A percentile compares a stretch with the other conserved stretches of the same genome.
Evolutionary conservation across 2,797 vertebrate species (phyloP).

Genomic region (Sebastes steindachneri): DNA sequence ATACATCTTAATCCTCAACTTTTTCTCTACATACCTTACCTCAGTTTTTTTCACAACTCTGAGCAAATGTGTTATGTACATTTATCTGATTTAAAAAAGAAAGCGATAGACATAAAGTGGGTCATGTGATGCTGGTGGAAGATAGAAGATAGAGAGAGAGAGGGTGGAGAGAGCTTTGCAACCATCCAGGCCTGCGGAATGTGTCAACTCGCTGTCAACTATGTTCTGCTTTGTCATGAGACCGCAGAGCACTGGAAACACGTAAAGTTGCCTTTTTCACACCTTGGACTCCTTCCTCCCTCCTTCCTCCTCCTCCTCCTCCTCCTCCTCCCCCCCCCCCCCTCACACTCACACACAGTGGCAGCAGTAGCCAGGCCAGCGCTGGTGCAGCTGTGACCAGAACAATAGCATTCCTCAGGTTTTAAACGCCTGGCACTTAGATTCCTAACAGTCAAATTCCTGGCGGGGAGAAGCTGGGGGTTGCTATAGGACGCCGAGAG

Average conservation of each 20-base stretch:
- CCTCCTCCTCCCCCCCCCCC: background rate
- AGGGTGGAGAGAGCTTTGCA: conserved; percentile 26
- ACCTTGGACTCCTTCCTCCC: conserved; percentile 65
- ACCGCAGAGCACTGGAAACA: conserved; percentile 62
- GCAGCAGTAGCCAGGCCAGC: conserved; percentile 62
- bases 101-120: background rate
- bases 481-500: conserved; percentile 67
- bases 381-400: conserved; percentile 78
- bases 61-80: background rate
- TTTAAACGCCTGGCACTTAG: conserved; percentile 80
- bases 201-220: conserved; percentile 80
- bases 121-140: background rate
- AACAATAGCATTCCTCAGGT: conserved; percentile 81
- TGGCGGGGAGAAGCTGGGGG: conserved; percentile 64
- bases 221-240: conserved; percentile 74
- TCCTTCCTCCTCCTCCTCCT: conserved; percentile 25
- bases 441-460: conserved; percentile 80
- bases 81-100: conserved; percentile 6
- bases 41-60: background rate
- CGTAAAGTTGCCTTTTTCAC: conserved; percentile 75
- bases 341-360: conserved; percentile 28
- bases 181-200: conserved; percentile 71
- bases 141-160: background rate
- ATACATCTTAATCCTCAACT: background rate
- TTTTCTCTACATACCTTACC: background rate